Conservation (phyloP, 35 echinoderm and acorn worm genomes). For the Apostichopus japonicus region DNA sequence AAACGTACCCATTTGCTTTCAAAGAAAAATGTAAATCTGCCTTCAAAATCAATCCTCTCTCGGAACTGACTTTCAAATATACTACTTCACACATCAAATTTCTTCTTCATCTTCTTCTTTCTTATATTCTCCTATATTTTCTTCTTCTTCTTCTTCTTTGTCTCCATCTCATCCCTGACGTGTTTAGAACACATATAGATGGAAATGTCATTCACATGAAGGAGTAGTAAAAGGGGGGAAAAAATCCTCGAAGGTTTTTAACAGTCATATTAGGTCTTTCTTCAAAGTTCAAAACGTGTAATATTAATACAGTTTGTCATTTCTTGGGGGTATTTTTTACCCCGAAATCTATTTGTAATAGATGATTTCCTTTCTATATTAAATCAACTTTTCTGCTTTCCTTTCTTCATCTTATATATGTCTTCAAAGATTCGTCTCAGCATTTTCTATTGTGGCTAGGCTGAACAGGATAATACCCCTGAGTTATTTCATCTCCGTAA, state of each 20-base stretch:
- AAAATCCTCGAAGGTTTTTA: neutral
- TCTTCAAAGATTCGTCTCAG: neutral
- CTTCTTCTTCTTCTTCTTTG: neutral
- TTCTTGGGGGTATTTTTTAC: neutral
- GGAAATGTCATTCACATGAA: neutral
- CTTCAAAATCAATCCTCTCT: too few relatives aligned
- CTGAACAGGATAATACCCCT: neutral
- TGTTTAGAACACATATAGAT: neutral
- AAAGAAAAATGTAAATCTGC: too few relatives aligned
- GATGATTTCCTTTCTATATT: slow-evolving; percentile 4
- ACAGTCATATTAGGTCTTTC: neutral
- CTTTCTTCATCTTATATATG: neutral
- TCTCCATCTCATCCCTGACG: neutral
- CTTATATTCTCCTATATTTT: too few relatives aligned
- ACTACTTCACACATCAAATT: too few relatives aligned
- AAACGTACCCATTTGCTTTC: too few relatives aligned
- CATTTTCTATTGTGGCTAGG: neutral
- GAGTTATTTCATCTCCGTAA: neutral
- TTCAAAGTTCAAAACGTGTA: slow-evolving; percentile 33
- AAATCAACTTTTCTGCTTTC: neutral
- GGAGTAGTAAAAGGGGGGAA: neutral
- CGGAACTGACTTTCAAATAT: too few relatives aligned
- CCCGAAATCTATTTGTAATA: neutral
- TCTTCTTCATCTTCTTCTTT: too few relatives aligned
- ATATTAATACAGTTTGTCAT: slow-evolving; percentile 21